A percentile compares a stretch with the other conserved stretches of the same genome.
Conservation (phyloP, 2,888 invertebrate genomes). For the Branchellion lobata region DNA sequence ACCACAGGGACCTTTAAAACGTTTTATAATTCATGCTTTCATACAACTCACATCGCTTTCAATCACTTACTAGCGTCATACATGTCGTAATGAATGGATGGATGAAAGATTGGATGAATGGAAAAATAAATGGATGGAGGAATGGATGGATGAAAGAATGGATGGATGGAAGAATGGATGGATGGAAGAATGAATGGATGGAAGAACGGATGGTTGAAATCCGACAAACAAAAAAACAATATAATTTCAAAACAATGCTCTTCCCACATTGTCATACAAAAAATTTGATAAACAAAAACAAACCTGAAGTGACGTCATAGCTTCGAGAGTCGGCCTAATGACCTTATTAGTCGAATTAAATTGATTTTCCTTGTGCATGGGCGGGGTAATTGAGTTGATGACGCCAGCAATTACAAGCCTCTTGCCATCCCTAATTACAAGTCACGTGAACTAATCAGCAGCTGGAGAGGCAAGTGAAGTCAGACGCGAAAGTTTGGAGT, state of each 20-base stretch:
- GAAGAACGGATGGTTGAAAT: background rate
- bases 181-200: background rate
- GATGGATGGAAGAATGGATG: conserved; percentile 11
- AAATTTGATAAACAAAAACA: background rate
- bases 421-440: too few species aligned
- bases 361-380: background rate
- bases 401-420: too few species aligned
- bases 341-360: background rate
- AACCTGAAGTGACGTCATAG: background rate
- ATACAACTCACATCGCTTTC: background rate
- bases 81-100: background rate
- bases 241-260: too few species aligned
- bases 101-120: background rate
- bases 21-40: conserved; percentile 14
- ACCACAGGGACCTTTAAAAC: conserved; percentile 12
- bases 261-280: background rate
- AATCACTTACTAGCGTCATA: too few species aligned
- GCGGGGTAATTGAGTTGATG: too few species aligned
- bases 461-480: too few species aligned
- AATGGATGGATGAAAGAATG: background rate
- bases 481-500: too few species aligned
- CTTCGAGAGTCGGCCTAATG: too few species aligned
- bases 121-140: background rate
- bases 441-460: too few species aligned
- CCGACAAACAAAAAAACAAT: background rate